Conservation (phyloP, 2,113 vertebrate species). For the Ia io region DNA sequence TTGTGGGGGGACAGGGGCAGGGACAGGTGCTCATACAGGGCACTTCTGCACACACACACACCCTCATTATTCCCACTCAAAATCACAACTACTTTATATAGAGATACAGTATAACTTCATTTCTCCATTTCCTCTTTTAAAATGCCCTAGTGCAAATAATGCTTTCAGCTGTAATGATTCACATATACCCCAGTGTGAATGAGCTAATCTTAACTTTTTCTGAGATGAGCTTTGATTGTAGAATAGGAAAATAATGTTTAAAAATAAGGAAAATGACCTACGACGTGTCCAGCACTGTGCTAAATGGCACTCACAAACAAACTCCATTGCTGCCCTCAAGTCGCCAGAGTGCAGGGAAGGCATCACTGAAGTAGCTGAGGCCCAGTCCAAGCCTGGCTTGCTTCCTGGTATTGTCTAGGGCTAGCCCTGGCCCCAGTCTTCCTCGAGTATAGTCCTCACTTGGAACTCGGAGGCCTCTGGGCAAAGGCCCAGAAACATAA, state of each 20-base stretch:
- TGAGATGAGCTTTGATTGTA: neutral
- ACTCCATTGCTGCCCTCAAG: neutral
- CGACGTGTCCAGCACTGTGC: rapidly evolving
- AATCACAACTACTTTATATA: neutral
- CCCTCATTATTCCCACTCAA: neutral
- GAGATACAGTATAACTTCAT: neutral
- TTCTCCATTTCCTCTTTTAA: neutral
- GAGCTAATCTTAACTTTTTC: neutral
- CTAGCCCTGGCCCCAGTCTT: neutral
- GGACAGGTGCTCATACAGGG: neutral
- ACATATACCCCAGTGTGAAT: neutral
- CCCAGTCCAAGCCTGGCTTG: neutral
- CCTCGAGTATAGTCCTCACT: neutral
- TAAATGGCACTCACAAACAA: neutral
- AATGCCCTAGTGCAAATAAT: neutral
- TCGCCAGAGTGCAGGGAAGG: neutral
- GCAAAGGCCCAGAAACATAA: neutral
- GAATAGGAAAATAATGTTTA: neutral
- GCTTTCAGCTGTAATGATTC: neutral
- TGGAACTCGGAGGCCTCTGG: neutral
- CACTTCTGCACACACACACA: neutral
- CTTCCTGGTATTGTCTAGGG: neutral
- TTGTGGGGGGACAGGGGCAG: rapidly evolving
- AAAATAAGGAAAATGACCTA: neutral
- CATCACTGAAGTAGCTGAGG: rapidly evolving